Base-by-base conservation (phyloP, 2,113 vertebrate genomes). In the Xiphorhynchus elegans region DNA sequence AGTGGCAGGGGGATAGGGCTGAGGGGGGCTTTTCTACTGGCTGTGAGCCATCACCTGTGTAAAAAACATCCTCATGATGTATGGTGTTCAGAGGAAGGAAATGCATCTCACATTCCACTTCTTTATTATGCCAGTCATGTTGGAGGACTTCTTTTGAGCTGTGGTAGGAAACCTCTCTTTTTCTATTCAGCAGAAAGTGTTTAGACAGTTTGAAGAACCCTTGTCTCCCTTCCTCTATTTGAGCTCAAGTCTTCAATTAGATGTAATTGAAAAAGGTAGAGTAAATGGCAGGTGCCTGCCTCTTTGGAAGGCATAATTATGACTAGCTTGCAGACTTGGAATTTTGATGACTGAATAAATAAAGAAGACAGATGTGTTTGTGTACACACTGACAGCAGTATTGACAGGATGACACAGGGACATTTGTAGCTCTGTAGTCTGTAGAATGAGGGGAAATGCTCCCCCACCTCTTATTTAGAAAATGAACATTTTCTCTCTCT, bases 311-410 rank as follows among this genome's bases (percentile, higher is more conserved):
- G 67, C 4, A 2, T 96, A 91, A 94, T 97, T 97, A 95, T 86
- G 47, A 81, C 85, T 96, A 64, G 83, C 92, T 91, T 90, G 90
- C 60, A 96, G 95, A 88, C 60, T 96, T 90, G 92, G 83, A 96
- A 94, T 97, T 96, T 93, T 94, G 95, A 96, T 96, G 90, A 85
- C 58, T 90, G 80, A 72, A 92, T 93, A 93, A 95, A 95, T 90
- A 95, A 90, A 79, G 79, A 72, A 79, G 77, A 53, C 80, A 94
- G 91, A 89, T 75, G 78, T 37, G 40, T 95, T 69, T 95, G 63
- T 95, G 84, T 94, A 66, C 60, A 68, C 44, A 82, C 53, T 2
- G 18, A 55, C 86, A 93, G 39, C 60, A 74, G 44, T 76, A 84
- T 40, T 86, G 90, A 95, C 39, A 81, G 77, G 70, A 91, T 86